Base-by-base conservation (phyloP, 2,888 invertebrate species). In the Ceramica pisi region DNA sequence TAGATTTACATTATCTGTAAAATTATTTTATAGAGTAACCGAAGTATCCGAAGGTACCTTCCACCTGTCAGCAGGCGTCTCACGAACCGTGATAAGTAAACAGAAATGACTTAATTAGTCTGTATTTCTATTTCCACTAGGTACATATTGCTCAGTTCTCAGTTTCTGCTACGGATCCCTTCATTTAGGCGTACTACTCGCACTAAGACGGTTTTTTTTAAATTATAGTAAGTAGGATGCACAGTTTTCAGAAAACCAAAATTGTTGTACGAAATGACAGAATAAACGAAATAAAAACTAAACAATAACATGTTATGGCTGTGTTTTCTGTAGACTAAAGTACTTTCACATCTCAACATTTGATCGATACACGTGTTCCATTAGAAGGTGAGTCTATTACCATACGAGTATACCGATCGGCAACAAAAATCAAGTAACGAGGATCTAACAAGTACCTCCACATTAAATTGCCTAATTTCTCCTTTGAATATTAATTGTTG, bases 361-460 rank as follows among this genome's bases (percentile, higher is more conserved):
- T 23, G 75, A 41, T 23, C 31, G 16, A 67, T 60, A 73, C 51
- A 67, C 67, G 67, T 67, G 59, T 67, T 75, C 51, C 57, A 75
- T 74, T 65, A 38, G 23, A 14, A 46, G 9, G n/a, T n/a, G 26
- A 75, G 9, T 31, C 57, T 59, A 59, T 59, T 21, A 75, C 26
- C 35, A 26, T 23, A 31, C 31, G 31, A 44, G 41, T 41, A 41
- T 50, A 14, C 21, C 16, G 50, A 35, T 51, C 41, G 51, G 23
- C 3, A 48, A 48, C 31, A 38, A 23, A 23, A 50, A n/a, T 23
- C 51, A 75, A 35, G 35, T 57, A 75, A 59, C 44, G 57, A 53
- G n/a, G 21, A 44, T 35, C 38, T 23, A 23, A 75, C 23, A 19
- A 65, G 74, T 44, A 51, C 14, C 6, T 46, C 6, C 21, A 2